Evolutionary conservation across 2,113 vertebrate species (phyloP).

Genomic region (Apteryx owenii): DNA sequence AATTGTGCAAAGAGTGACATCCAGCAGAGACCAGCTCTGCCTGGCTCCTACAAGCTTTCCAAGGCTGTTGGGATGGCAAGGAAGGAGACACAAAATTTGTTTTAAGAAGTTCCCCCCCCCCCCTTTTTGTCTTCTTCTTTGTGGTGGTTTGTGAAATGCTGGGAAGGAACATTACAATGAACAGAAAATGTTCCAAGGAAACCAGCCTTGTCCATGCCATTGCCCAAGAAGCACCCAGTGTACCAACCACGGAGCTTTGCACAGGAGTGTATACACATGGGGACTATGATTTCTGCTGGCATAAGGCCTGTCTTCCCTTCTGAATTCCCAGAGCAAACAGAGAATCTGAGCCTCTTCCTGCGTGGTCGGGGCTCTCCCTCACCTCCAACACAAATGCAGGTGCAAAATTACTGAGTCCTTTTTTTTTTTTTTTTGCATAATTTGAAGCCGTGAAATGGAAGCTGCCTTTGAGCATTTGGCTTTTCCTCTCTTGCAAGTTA

Average conservation of each 20-base stretch:
- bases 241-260: neutral
- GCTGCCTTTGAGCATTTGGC: slow-evolving; percentile 63
- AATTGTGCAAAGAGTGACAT: neutral
- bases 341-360: neutral
- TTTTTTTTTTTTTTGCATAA: neutral
- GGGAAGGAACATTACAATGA: slow-evolving; percentile 24
- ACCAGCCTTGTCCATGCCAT: neutral
- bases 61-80: neutral
- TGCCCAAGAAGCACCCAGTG: slow-evolving; percentile 33
- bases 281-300: neutral
- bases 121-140: neutral
- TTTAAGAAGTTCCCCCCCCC: neutral
- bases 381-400: neutral
- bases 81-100: slow-evolving; percentile 38
- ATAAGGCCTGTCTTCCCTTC: neutral
- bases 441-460: slow-evolving; percentile 37
- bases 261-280: neutral
- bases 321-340: neutral
- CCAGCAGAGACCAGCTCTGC: slow-evolving; percentile 49
- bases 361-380: neutral
- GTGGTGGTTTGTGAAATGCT: slow-evolving; percentile 56
- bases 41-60: neutral
- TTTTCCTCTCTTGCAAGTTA: slow-evolving; percentile 57
- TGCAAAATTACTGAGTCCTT: neutral
- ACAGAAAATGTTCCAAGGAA: slow-evolving; percentile 39